Evolutionary conservation across 2,888 invertebrate genomes (phyloP).

Genomic region (Melitaea athalia): DNA sequence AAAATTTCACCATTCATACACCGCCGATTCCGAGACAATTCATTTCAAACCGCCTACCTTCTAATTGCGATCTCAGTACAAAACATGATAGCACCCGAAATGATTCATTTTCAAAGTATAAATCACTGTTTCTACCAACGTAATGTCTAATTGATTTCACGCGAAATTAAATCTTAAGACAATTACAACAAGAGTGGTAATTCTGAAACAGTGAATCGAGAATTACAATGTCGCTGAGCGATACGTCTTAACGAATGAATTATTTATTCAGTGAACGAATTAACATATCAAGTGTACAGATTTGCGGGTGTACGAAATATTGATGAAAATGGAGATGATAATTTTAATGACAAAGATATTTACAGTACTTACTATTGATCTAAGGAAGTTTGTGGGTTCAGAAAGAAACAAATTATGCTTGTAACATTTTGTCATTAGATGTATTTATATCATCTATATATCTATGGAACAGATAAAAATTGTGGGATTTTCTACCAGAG

Average conservation of each 20-base stretch:
- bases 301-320: conserved; percentile 36
- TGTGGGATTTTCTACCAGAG: too few relatives aligned
- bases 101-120: conserved; percentile 40
- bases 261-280: conserved; percentile 78
- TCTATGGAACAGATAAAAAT: too few relatives aligned
- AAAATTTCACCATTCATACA: conserved; percentile 16
- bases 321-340: conserved; percentile 10
- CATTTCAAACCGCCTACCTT: conserved; percentile 30
- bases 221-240: conserved; percentile 65
- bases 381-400: too few relatives aligned
- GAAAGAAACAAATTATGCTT: too few relatives aligned
- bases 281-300: conserved; percentile 73
- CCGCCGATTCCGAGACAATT: conserved; percentile 28
- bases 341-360: neutral
- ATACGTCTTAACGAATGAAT: conserved; percentile 77
- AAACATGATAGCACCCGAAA: conserved; percentile 36
- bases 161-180: conserved; percentile 42
- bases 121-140: conserved; percentile 35
- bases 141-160: conserved; percentile 23
- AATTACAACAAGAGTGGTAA: conserved; percentile 41
- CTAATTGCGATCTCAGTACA: conserved; percentile 38
- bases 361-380: too few relatives aligned
- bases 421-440: too few relatives aligned
- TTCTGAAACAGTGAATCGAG: conserved; percentile 23
- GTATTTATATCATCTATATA: too few relatives aligned